Conservation (phyloP, 2,113 vertebrate genomes). For the Tragulus kanchil region DNA sequence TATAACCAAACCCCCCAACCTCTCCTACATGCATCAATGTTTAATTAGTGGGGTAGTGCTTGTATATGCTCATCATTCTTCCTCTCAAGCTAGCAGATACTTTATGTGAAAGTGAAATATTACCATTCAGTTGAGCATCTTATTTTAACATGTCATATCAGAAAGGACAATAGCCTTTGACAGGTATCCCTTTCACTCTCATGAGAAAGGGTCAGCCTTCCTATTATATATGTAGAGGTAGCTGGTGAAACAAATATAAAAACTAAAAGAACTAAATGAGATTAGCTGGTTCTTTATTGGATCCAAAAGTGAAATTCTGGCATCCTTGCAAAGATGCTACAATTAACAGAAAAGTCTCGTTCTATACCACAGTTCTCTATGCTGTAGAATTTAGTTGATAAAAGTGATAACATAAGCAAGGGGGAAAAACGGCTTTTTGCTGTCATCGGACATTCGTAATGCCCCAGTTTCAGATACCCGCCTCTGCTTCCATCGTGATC, state of each 20-base stretch:
- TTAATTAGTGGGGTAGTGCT: not conserved
- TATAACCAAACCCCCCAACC: not conserved
- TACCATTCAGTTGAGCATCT: not conserved
- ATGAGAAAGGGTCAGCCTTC: slow-evolving; percentile 7
- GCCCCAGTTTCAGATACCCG: not conserved
- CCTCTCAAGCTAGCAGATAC: not conserved
- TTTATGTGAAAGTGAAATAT: not conserved
- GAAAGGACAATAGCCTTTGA: not conserved
- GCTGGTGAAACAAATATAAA: slow-evolving; percentile 7
- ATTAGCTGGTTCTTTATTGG: not conserved
- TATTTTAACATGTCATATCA: not conserved
- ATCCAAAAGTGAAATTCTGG: not conserved
- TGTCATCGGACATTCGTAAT: not conserved
- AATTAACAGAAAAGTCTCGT: slow-evolving; percentile 34
- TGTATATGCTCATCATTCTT: not conserved
- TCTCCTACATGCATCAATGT: not conserved
- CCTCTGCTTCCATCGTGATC: not conserved
- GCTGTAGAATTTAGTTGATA: slow-evolving; percentile 1
- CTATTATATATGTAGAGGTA: not conserved
- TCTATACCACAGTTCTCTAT: not conserved
- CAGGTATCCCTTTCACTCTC: not conserved
- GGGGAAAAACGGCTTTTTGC: not conserved
- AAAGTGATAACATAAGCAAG: slow-evolving; percentile 12
- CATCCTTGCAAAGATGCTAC: not conserved
- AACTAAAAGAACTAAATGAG: not conserved